These are phyloP conservation scores for Polymixis flavicincta DNA, from an alignment of 2,888 invertebrate species.

Conservation along the genomic window DNA sequence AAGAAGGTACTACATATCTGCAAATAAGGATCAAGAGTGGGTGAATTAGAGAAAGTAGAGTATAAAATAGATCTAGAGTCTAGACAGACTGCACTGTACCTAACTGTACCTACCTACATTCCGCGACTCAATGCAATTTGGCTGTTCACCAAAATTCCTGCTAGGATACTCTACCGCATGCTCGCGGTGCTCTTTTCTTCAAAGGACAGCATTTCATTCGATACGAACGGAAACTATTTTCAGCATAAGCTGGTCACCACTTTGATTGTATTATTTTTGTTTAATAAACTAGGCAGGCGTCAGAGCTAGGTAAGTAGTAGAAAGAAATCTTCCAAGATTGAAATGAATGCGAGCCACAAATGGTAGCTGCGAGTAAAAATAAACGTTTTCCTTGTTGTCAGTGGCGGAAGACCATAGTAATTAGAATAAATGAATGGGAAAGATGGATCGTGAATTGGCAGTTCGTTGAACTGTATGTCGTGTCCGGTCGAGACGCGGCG, in stretches of 20 bases:
- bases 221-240: constrained; percentile 15
- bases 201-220: constrained; percentile 16
- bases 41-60: not conserved
- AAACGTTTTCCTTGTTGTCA: not conserved
- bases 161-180: constrained; percentile 34
- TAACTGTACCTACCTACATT: not conserved
- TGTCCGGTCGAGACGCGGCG: constrained; percentile 53
- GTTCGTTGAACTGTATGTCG: constrained; percentile 71
- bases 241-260: not conserved
- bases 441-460: constrained; percentile 60
- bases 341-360: not conserved
- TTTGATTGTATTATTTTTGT: not conserved
- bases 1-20: not conserved
- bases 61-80: not conserved
- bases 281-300: not conserved
- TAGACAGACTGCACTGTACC: not conserved
- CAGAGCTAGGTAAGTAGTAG: not conserved
- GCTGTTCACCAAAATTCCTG: constrained; percentile 49
- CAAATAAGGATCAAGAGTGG: not conserved
- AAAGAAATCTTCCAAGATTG: not conserved
- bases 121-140: constrained; percentile 42
- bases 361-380: constrained; percentile 2
- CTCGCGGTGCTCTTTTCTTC: constrained; percentile 29
- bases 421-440: constrained; percentile 60
- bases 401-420: constrained; percentile 47